Evolutionary conservation across 2,888 invertebrate species (phyloP).

Genomic region (Gastrophysa polygoni): DNA sequence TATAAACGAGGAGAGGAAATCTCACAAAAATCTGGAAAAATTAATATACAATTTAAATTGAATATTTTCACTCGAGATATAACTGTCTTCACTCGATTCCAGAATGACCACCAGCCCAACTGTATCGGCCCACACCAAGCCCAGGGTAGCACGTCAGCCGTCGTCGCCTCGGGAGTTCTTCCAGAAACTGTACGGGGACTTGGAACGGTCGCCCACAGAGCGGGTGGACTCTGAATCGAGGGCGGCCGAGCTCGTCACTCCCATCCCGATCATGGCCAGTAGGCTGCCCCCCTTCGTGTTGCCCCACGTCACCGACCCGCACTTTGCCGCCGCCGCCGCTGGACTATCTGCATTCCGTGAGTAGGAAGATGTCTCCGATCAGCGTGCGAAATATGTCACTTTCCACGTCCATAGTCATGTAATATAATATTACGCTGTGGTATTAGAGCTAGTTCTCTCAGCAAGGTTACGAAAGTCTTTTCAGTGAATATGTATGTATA

Average conservation of each 20-base stretch:
- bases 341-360: constrained; percentile 62
- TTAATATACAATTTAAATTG: too few relatives aligned
- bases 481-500: too few relatives aligned
- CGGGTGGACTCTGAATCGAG: constrained; percentile 16
- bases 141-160: constrained; percentile 58
- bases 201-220: constrained; percentile 61
- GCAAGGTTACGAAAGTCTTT: too few relatives aligned
- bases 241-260: constrained; percentile 45
- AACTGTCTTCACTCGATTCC: too few relatives aligned
- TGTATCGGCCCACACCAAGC: constrained; percentile 29
- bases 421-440: too few relatives aligned
- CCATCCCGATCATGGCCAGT: constrained; percentile 52
- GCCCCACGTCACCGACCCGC: constrained; percentile 50
- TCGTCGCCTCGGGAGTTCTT: constrained; percentile 83
- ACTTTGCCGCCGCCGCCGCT: constrained; percentile 64
- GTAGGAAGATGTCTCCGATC: too few relatives aligned
- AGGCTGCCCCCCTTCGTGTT: constrained; percentile 55
- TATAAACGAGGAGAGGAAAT: too few relatives aligned
- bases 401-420: too few relatives aligned
- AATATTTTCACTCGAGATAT: too few relatives aligned
- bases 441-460: too few relatives aligned
- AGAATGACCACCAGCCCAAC: constrained; percentile 24
- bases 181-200: constrained; percentile 77
- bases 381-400: too few relatives aligned
- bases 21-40: too few relatives aligned